Evolutionary conservation across 2,888 invertebrate species (phyloP).

Genomic region (Hydriomena furcata): DNA sequence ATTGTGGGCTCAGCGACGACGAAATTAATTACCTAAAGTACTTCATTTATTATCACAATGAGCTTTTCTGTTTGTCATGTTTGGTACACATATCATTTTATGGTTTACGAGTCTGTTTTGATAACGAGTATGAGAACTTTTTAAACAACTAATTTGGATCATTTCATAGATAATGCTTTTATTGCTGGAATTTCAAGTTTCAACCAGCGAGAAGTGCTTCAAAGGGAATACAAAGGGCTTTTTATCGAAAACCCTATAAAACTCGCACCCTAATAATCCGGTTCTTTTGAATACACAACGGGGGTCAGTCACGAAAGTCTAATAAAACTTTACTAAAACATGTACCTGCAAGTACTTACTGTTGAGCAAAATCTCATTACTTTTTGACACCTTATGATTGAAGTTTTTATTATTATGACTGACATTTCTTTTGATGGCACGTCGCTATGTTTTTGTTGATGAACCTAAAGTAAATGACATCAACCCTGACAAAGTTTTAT

Average conservation of each 20-base stretch:
- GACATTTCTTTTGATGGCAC: constrained; percentile 2
- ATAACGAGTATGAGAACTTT: not conserved
- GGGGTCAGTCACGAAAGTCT: not conserved
- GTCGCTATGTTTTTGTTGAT: too few species aligned
- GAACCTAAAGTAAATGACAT: not conserved
- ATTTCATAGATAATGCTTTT: not conserved
- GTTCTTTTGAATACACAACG: not conserved
- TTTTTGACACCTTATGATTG: constrained; percentile 3
- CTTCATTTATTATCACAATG: constrained; percentile 13
- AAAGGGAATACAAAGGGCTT: not conserved
- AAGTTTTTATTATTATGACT: not conserved
- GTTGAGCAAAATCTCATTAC: constrained; percentile 4
- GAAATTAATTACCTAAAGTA: constrained; percentile 23
- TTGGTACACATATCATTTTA: not conserved
- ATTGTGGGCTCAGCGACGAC: constrained; percentile 18
- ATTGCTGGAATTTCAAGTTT: not conserved
- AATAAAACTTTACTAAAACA: constrained; percentile 6
- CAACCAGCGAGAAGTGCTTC: not conserved
- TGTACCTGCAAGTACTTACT: not conserved
- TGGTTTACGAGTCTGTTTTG: not conserved
- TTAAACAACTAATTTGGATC: not conserved
- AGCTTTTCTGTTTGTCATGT: constrained; percentile 7
- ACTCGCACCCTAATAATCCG: not conserved
- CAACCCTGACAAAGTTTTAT: not conserved
- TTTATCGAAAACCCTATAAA: constrained; percentile 2